Base-by-base conservation (phyloP, 30 jellyfish, hydroid and myxozoan genomes). In the Morbakka virulenta region DNA sequence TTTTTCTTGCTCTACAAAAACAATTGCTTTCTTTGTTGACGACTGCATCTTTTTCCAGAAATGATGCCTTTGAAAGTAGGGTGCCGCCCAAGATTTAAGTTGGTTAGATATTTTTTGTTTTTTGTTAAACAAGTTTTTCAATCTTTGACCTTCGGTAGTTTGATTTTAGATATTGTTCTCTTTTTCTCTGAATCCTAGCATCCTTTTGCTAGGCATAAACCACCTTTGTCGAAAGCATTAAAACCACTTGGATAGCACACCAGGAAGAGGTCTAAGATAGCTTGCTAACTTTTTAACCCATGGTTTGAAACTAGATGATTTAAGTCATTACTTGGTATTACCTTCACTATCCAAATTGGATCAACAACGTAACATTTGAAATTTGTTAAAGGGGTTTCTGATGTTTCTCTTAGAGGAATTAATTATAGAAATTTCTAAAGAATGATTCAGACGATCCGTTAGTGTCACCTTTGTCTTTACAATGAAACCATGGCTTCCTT, bases 21-120 rank as follows among this genome's bases (percentile, higher is more conserved):
- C 76, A 72, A 27, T 72, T 53, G 84, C 77, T 72, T 48, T 74
- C 84, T 50, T 72, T 72, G 84, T 72, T 72, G 26, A 49, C 84
- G 76, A 50, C 51, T 28, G 53, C 48, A 49, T 72, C 84, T 47
- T 72, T 72, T 34, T 50, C 57, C 52, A 72, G 79, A 67, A 67
- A 47, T 48, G 74, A 50, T 50, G 61, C 69, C 13, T 23, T 62
- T 57, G 87, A 76, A 76, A 57, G 67, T 30, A 76, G 79, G 32
- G 17, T 53, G 63, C 30, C 77, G 28, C 79, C 82, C 78, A 76
- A 53, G 30, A 50, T 12, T 9, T 74, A 21, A 3, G 78, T 31
- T 51, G 53, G 33, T 9, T 53, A 32, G 81, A 74, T 63, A 26
- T 74, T 74, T 74, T 51, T 74, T 74, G 20, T 49, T 77, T 21